phyloP scores from a whole-genome alignment of 2,797 vertebrate species.

The Cyprinodon diabolis region DNA sequence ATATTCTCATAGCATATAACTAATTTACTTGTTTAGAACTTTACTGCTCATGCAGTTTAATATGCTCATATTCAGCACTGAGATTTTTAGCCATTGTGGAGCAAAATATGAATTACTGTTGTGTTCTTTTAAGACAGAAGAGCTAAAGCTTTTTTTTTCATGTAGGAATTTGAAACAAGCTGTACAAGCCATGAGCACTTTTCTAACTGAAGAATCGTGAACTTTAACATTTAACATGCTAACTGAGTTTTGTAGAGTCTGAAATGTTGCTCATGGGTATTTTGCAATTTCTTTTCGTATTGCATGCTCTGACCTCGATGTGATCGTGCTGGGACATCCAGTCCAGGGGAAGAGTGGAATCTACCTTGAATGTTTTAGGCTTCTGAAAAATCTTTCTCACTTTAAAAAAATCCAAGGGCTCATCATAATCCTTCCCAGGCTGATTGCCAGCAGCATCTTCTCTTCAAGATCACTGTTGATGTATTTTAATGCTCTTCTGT shows the following conservation, averaged over 20 bases:
- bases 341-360: background rate
- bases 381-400: background rate
- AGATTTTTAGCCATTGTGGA: background rate
- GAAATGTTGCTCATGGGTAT: conserved; percentile 7
- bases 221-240: conserved; percentile 9
- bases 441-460: conserved; percentile 6
- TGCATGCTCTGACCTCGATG: conserved; percentile 4
- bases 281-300: conserved; percentile 5
- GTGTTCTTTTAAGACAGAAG: background rate
- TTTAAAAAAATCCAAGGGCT: background rate
- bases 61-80: background rate
- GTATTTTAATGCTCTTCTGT: conserved; percentile 1
- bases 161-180: background rate
- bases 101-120: background rate
- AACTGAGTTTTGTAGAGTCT: conserved; percentile 9
- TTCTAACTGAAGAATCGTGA: background rate
- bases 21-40: background rate
- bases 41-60: background rate
- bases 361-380: conserved; percentile 7
- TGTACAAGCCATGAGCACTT: background rate
- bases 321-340: conserved; percentile 6
- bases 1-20: background rate
- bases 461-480: background rate
- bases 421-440: background rate
- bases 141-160: background rate